Percentiles rank a stretch among this genome's conserved stretches.
Evolutionary conservation across 2,888 invertebrate genomes (phyloP).

Genomic region (Ganaspis brasiliensis): DNA sequence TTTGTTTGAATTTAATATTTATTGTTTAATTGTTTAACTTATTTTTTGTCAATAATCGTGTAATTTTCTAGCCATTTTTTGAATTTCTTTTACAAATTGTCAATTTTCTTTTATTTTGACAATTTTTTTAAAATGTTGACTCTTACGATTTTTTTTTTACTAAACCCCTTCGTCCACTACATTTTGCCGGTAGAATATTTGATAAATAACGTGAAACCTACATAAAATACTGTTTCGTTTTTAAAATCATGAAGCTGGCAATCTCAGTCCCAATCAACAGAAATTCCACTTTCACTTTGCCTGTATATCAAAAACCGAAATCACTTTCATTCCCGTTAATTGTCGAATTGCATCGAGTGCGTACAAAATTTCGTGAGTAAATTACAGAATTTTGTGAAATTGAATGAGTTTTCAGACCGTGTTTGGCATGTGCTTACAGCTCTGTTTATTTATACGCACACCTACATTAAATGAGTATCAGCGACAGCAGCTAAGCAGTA

Average conservation of each 20-base stretch:
- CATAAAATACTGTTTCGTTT: constrained; percentile 14
- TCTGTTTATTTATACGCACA: neutral
- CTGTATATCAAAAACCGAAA: constrained; percentile 9
- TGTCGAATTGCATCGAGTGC: constrained; percentile 51
- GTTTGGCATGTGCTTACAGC: neutral
- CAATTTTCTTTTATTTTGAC: too few species aligned
- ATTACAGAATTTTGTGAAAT: neutral
- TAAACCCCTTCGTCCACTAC: neutral
- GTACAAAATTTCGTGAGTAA: constrained; percentile 8
- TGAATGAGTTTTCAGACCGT: neutral
- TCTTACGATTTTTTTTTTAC: neutral
- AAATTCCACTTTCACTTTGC: constrained; percentile 4
- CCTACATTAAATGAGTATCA: constrained; percentile 36
- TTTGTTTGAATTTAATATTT: too few species aligned
- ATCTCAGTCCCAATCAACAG: constrained; percentile 14
- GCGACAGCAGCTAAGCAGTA: too few species aligned
- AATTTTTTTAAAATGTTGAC: too few species aligned
- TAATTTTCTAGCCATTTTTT: too few species aligned
- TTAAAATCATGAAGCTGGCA: neutral
- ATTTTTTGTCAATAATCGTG: too few species aligned
- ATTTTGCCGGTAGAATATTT: neutral
- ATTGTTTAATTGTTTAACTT: too few species aligned
- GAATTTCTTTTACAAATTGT: too few species aligned
- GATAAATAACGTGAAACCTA: constrained; percentile 3
- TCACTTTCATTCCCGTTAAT: constrained; percentile 50